Conservation (phyloP, 2,113 vertebrate species). For the Dromas ardeola region DNA sequence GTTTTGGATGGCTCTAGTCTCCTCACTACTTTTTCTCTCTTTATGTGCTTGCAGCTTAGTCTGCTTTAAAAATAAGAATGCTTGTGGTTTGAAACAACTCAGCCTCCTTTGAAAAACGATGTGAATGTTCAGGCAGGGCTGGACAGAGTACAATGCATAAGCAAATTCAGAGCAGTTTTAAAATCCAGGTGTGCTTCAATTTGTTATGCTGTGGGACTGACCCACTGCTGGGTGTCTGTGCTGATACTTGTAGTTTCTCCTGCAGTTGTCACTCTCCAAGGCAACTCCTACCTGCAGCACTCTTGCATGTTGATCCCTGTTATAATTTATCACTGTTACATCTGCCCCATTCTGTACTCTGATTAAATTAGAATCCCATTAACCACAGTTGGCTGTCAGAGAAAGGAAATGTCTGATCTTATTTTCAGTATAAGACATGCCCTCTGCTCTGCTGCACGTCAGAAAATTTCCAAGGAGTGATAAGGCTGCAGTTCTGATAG, state of each 20-base stretch:
- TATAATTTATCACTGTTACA: slow-evolving; percentile 22
- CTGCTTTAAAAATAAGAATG: background rate
- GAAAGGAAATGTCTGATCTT: slow-evolving; percentile 44
- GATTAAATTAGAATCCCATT: slow-evolving; percentile 59
- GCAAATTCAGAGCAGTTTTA: background rate
- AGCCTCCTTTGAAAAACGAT: background rate
- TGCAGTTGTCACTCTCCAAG: background rate
- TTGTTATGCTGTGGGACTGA: background rate
- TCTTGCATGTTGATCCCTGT: background rate
- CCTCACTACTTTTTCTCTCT: background rate
- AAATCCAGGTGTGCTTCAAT: background rate
- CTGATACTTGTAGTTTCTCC: background rate
- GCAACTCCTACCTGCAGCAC: background rate
- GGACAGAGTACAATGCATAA: background rate
- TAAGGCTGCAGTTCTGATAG: slow-evolving; percentile 16
- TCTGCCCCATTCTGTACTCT: slow-evolving; percentile 22
- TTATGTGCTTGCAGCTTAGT: background rate
- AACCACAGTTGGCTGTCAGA: slow-evolving; percentile 27
- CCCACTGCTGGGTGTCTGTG: background rate
- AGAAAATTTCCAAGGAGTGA: background rate
- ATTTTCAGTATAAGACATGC: slow-evolving; percentile 13
- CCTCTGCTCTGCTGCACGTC: background rate
- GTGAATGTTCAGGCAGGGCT: background rate
- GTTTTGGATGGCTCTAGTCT: background rate
- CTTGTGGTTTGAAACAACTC: background rate